A percentile compares a stretch with the other conserved stretches of the same genome.
These are phyloP conservation scores for Xerus rutilus DNA, from an alignment of 2,797 vertebrate species.

Conservation along the genomic window DNA sequence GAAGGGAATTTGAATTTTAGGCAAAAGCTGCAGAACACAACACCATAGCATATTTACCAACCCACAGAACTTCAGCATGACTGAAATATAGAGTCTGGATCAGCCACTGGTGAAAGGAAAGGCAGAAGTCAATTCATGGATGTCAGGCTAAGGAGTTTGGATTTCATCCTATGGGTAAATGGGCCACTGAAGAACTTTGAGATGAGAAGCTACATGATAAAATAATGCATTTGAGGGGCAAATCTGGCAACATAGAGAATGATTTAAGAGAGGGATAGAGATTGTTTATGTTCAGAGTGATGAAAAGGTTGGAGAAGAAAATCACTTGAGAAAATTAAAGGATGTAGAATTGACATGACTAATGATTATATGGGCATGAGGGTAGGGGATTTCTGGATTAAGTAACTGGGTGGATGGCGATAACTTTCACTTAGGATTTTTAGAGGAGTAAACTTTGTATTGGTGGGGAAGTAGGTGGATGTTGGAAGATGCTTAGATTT, in stretches of 20 bases:
- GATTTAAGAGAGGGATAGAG: neutral
- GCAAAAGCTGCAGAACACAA: neutral
- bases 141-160: neutral
- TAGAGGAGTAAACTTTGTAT: neutral
- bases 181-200: neutral
- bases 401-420: neutral
- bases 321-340: constrained; percentile 4
- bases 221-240: neutral
- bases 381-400: neutral
- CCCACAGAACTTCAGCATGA: neutral
- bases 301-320: neutral
- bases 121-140: neutral
- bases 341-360: neutral
- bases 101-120: neutral
- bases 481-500: neutral
- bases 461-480: neutral
- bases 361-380: neutral
- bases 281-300: neutral
- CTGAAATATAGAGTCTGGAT: neutral
- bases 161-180: neutral
- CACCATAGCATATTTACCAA: neutral
- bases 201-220: neutral
- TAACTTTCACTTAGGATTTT: neutral
- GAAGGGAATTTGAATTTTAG: constrained; percentile 8
- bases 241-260: neutral